Percentiles rank a stretch among this genome's conserved stretches.
Evolutionary conservation across 2,888 invertebrate species (phyloP).

Genomic region (Chrysolina haemoptera): DNA sequence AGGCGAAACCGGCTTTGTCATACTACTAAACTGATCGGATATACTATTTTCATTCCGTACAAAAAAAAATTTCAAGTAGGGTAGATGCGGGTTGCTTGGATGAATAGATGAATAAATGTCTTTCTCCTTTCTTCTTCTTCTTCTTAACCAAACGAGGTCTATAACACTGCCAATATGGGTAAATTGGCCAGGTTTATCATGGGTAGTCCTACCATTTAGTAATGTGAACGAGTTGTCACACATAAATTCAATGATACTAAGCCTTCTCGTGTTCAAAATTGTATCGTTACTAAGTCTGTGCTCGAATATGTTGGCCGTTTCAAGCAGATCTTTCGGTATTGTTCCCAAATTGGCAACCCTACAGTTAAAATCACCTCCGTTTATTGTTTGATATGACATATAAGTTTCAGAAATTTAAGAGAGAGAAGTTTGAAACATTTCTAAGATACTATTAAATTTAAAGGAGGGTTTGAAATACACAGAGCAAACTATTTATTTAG

Average conservation of each 20-base stretch:
- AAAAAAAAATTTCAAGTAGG: background rate
- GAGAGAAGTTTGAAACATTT: slow-evolving; percentile 7
- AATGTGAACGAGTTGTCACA: slow-evolving; percentile 3
- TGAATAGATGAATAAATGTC: no score
- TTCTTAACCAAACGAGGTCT: background rate
- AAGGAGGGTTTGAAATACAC: slow-evolving; percentile 12
- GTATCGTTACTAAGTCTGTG: no score
- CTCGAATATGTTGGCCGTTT: no score
- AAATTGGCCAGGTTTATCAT: slow-evolving; percentile 7
- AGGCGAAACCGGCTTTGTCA: no score
- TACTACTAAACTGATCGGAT: slow-evolving; percentile 11
- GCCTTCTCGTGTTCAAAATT: no score
- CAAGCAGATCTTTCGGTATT: no score
- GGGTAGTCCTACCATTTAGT: background rate
- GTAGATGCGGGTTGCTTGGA: background rate
- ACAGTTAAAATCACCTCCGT: slow-evolving; percentile 6
- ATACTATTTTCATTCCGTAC: background rate
- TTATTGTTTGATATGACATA: background rate
- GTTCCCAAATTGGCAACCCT: slow-evolving; percentile 4
- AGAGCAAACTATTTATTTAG: no score
- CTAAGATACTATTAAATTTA: background rate
- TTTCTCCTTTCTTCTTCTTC: no score
- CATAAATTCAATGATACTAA: no score
- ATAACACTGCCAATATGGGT: background rate
- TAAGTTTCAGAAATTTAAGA: slow-evolving; percentile 2